Base-by-base conservation (phyloP, 2,888 invertebrate genomes). In the Macaria liturata region DNA sequence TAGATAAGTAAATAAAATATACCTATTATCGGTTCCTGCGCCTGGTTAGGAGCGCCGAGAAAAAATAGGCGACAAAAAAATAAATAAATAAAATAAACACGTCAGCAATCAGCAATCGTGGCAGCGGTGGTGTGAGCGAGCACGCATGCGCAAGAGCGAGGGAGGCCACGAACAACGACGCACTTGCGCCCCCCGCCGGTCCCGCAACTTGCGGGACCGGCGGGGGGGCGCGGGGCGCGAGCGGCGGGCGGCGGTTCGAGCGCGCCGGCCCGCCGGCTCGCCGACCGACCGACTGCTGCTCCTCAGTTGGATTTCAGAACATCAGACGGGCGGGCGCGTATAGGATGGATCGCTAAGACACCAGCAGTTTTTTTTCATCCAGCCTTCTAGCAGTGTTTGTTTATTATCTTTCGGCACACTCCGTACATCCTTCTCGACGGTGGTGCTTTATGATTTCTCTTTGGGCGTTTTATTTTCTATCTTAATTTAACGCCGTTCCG, bases 311-410 rank as follows among this genome's bases (percentile, higher is more conserved):
- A 91, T 91, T 91, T 90, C 76, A 90, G 89, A 91, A 91, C 91
- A 91, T 91, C 91, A 79, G 80, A 88, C 82, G 91, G 91, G 86
- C 91, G 91, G 91, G 91, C 90, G 91, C 91, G 91, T 89, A 76
- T 87, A 88, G 90, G 76, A 91, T 91, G 91, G 91, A 90, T 88
- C 89, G 91, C 78, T 91, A 91, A 73, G 80, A 87, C 91, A 93
- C 86, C 92, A 93, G 90, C 91, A 92, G 92, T 93, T 90, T 93
- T 93, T 93, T 90, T 93, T 90, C 84, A 93, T 88, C 90, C 89
- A 92, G 92, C 86, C 90, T 91, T 91, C 89, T 87, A 87, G 65
- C 83, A 90, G 91, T 91, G 91, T 90, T 91, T 91, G 87, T 91
- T 87, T 86, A 86, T 84, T 84, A 86, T 86, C 83, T 88, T 90